Evolutionary conservation across 2,888 invertebrate genomes (phyloP), one percentile per base, ranked within the genome.

Genomic region (Lepidocyrtinus sp.): DNA sequence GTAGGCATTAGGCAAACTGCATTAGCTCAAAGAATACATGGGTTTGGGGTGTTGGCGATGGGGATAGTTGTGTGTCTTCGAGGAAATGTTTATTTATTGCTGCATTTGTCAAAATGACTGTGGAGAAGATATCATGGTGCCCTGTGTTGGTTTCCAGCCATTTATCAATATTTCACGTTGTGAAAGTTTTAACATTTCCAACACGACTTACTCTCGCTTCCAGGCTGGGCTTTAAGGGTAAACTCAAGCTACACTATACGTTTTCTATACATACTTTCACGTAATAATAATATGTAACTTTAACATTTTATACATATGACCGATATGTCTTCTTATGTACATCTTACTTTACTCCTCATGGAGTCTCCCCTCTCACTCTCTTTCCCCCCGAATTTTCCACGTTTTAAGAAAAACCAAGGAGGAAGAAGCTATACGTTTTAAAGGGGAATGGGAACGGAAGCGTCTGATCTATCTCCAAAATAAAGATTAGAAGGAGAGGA

Each of bases 31-130:
- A 55, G 2, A 55, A 12, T 59, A 59, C 59, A 59, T 59, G 59
- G 59, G 19, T 59, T 59, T 21, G 36, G 59, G 59, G 59, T 59
- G 59, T 59, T 59, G 59, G 59, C 22, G 21, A 15, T 59, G 17
- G 68, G 5, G 24, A 68, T 75, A 75, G 62, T 69, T 75, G 75
- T 74, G 27, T 59, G 76, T 76, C 76, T 70, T 77, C 77, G 72
- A 72, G 72, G 72, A 78, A 78, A 78, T 78, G 78, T 78, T 78
- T 78, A 78, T 78, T 78, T 78, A 78, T 78, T 78, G 78, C 78
- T 78, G 71, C 78, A 78, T 78, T 78, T 78, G 78, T 78, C 78
- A 78, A 73, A 78, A 68, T 78, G 78, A 78, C 78, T 77, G 70
- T 71, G 78, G 67, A 65, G 68, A 73, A 78, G 78, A 78, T 78